Conservation (phyloP, 2,888 invertebrate genomes). For the Ophonus ardosiacus region DNA sequence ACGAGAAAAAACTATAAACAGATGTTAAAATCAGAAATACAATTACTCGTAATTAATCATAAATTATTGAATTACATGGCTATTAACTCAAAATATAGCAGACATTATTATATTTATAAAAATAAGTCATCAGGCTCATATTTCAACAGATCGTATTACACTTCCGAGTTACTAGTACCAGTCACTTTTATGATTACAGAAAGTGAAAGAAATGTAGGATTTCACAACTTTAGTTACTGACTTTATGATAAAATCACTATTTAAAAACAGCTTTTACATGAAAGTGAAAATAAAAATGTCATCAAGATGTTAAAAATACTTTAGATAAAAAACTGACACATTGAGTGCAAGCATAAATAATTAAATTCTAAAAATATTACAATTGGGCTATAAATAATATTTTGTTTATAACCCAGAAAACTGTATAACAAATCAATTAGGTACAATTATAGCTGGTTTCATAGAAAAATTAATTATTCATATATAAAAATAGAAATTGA, state of each 20-base stretch:
- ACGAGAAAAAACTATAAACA: not conserved
- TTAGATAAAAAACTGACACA: constrained; percentile 24
- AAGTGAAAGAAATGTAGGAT: constrained; percentile 1
- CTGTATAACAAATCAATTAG: constrained; percentile 4
- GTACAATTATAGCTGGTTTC: constrained; percentile 8
- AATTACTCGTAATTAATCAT: constrained; percentile 7
- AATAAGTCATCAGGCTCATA: not conserved
- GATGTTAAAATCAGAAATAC: constrained; percentile 23
- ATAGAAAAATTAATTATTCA: constrained; percentile 22
- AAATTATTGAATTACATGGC: constrained; percentile 9
- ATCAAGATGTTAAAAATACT: constrained; percentile 23
- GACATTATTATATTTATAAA: constrained; percentile 1
- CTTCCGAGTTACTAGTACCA: constrained; percentile 9
- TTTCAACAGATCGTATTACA: constrained; percentile 28
- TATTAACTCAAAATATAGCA: constrained; percentile 15
- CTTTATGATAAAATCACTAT: constrained; percentile 27
- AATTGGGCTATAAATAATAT: constrained; percentile 1
- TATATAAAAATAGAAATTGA: constrained; percentile 5
- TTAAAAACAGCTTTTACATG: constrained; percentile 1
- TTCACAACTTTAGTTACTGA: constrained; percentile 2
- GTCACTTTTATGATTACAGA: not conserved
- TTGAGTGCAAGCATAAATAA: constrained; percentile 28
- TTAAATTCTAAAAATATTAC: constrained; percentile 31
- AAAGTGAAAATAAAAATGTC: constrained; percentile 38
- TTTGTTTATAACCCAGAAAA: constrained; percentile 22